Evolutionary conservation across 2,797 vertebrate genomes (phyloP), one percentile per base, ranked within the genome.

Genomic region (Pempheris klunzingeri): DNA sequence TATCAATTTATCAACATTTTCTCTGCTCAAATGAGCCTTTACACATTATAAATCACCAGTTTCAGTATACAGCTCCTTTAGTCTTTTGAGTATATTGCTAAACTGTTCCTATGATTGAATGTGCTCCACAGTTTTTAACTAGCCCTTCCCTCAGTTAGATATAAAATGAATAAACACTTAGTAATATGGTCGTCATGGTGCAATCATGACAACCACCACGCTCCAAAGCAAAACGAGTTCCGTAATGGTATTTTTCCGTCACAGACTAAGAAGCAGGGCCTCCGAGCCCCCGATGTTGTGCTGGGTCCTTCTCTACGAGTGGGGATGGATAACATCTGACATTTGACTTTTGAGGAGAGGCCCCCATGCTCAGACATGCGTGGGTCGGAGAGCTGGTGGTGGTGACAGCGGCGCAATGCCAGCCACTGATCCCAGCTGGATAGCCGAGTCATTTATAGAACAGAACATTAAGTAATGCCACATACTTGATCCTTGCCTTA

Each of bases 331-430:
- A 87, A 89, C 91, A 89, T 93, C 89, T 93, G 93, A 94, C 92
- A 94, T 94, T 94, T 94, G 92, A 95, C 94, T 94, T 94, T 94
- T 93, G 90, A 90, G 87, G 80, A 78, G 86, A 87, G 86, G 78
- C 84, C 77, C 83, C 74, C 84, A 43, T 82, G 78, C 83, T 88
- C 88, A 88, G 86, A 89, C 82, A 74, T 78, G 85, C 75, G 80
- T 84, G 84, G 83, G 83, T 39, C 49, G 78, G 76, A 63, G 84
- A 71, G 76, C 74, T 12, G 61, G 86, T 13, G 74, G 89, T 82
- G 88, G 85, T 89, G 88, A 82, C 87, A 86, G 87, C 76, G 18
- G 83, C 71, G 63, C 81, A 61, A 74, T 85, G 88, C 88, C 83
- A 80, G 87, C 81, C 83, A 85, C 91, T 90, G 91, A 92, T 92